Percentiles rank a stretch among this genome's conserved stretches.
phyloP scores from a whole-genome alignment of 2,797 vertebrate genomes.

The Malurus leucopterus region DNA sequence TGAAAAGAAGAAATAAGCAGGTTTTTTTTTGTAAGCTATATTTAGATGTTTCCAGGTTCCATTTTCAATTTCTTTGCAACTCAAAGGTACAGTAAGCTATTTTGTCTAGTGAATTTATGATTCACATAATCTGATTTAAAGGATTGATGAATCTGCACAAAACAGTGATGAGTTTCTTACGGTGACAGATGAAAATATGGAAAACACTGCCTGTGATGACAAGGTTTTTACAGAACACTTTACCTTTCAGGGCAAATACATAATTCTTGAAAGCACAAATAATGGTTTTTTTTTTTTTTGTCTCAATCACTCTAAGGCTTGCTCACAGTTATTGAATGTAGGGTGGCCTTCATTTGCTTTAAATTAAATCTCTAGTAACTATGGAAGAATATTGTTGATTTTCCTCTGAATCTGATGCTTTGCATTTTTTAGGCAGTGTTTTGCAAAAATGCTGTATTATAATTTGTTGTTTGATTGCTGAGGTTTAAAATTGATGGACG shows the following conservation, averaged over 20 bases:
- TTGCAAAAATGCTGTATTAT: rapidly evolving
- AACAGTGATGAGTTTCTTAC: background rate
- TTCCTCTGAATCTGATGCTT: background rate
- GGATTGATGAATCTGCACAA: background rate
- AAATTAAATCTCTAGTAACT: background rate
- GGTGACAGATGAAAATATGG: background rate
- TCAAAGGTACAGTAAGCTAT: background rate
- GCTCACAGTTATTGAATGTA: background rate
- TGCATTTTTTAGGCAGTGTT: background rate
- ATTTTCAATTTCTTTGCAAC: background rate
- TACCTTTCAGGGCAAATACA: background rate
- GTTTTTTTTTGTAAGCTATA: background rate
- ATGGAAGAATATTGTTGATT: background rate
- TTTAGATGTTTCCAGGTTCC: background rate
- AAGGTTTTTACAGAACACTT: background rate
- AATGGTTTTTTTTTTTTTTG: background rate
- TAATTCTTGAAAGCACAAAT: background rate
- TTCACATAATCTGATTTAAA: background rate
- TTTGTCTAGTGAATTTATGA: background rate
- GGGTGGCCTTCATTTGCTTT: background rate
- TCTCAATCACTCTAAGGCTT: background rate
- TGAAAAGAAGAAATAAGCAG: background rate
- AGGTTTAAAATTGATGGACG: background rate
- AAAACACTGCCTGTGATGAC: background rate
- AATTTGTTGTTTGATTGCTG: background rate